These are phyloP conservation scores for Oreochromis aureus DNA, from an alignment of 2,113 vertebrate genomes.

Conservation along the genomic window DNA sequence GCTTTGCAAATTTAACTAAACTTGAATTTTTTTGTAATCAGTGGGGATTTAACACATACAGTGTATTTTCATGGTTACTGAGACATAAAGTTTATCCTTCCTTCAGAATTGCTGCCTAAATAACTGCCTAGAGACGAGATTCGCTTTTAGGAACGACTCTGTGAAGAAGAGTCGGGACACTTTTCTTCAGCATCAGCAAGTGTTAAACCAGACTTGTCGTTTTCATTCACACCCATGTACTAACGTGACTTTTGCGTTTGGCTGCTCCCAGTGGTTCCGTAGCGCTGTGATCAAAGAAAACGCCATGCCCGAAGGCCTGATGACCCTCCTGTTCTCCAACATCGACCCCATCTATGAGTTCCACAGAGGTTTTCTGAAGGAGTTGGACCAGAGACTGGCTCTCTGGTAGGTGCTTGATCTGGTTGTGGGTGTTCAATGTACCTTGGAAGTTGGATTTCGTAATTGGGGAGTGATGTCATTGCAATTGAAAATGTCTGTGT, in stretches of 20 bases:
- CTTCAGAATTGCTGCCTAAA: not conserved
- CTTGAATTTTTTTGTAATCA: not conserved
- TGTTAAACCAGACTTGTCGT: not conserved
- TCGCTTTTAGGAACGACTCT: fast-evolving
- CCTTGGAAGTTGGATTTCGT: not conserved
- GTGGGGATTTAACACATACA: not conserved
- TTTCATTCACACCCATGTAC: not conserved
- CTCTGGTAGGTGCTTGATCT: constrained; percentile 76
- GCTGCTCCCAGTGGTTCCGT: constrained; percentile 86
- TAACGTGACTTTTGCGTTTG: not conserved
- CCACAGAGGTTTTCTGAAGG: constrained; percentile 88
- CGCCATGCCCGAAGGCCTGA: constrained; percentile 83
- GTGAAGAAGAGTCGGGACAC: not conserved
- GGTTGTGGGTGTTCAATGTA: not conserved
- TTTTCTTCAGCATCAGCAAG: not conserved
- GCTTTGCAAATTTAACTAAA: not conserved
- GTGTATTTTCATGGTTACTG: not conserved
- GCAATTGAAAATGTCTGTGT: not conserved
- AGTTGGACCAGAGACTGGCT: constrained; percentile 87
- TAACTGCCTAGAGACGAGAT: not conserved
- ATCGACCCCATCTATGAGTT: constrained; percentile 93
- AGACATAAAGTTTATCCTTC: not conserved
- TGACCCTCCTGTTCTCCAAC: constrained; percentile 89
- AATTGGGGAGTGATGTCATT: not conserved
- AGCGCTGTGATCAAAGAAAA: constrained; percentile 87